Conservation (phyloP, 2,113 vertebrate genomes). For the Nannospalax galili region DNA sequence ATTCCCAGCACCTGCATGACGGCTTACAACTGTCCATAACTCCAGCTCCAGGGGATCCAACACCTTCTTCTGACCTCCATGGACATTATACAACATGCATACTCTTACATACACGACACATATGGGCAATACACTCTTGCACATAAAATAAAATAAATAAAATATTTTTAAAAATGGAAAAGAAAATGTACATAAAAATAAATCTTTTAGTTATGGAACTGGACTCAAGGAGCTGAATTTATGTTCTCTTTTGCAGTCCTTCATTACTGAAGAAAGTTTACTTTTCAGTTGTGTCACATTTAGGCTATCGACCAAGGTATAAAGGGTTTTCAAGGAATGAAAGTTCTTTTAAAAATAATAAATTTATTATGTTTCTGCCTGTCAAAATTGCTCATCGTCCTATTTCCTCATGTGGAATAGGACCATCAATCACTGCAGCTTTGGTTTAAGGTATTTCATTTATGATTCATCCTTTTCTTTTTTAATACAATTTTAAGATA, state of each 20-base stretch:
- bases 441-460: neutral
- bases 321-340: neutral
- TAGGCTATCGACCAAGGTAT: neutral
- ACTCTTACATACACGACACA: no score
- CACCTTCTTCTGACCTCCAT: no score
- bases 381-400: neutral
- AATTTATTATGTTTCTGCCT: neutral
- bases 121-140: no score
- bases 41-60: no score
- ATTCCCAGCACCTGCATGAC: no score
- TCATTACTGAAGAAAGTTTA: constrained; percentile 1
- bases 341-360: neutral
- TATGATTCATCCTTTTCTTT: neutral
- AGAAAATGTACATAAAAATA: constrained; percentile 1
- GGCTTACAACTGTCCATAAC: no score
- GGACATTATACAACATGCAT: no score
- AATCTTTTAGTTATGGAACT: neutral
- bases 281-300: neutral
- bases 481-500: neutral
- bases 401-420: neutral
- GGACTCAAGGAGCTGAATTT: neutral
- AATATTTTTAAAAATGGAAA: neutral
- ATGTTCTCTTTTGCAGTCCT: neutral
- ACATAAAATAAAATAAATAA: no score
- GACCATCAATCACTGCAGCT: neutral